Evolutionary conservation across 1,140 invertebrate species (phyloP).

Genomic region (Drosophila kepulauana): DNA sequence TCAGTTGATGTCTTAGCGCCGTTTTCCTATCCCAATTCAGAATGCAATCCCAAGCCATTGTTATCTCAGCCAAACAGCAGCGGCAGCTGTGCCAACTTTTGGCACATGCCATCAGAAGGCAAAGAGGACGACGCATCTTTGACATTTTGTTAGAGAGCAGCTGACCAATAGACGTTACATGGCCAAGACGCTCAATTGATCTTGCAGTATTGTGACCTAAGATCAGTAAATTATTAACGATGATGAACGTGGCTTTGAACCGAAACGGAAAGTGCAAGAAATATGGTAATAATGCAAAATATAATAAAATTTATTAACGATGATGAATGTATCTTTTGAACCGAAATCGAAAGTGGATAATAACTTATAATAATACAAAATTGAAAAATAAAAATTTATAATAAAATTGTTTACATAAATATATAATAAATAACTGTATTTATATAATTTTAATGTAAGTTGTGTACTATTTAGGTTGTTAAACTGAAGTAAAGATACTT

Average conservation of each 20-base stretch:
- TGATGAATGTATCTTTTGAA: background rate
- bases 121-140: constrained; percentile 8
- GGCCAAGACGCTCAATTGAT: background rate
- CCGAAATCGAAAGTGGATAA: background rate
- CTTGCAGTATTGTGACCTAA: background rate
- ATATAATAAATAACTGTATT: too few relatives aligned
- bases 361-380: too few relatives aligned
- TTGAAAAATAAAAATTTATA: background rate
- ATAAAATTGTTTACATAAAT: background rate
- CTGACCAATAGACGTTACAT: constrained; percentile 44
- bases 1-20: constrained; percentile 72
- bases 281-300: too few relatives aligned
- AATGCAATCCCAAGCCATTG: constrained; percentile 57
- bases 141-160: constrained; percentile 29
- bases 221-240: background rate
- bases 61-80: constrained; percentile 41
- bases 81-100: constrained; percentile 53
- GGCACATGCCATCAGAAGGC: constrained; percentile 43
- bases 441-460: too few relatives aligned
- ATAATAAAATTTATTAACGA: too few relatives aligned
- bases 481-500: too few relatives aligned
- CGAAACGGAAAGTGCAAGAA: background rate
- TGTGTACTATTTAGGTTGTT: too few relatives aligned
- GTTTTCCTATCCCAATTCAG: constrained; percentile 45
- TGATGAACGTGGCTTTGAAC: background rate